Base-by-base conservation (phyloP, 1,140 invertebrate species). In the Drosophila eugracilis region DNA sequence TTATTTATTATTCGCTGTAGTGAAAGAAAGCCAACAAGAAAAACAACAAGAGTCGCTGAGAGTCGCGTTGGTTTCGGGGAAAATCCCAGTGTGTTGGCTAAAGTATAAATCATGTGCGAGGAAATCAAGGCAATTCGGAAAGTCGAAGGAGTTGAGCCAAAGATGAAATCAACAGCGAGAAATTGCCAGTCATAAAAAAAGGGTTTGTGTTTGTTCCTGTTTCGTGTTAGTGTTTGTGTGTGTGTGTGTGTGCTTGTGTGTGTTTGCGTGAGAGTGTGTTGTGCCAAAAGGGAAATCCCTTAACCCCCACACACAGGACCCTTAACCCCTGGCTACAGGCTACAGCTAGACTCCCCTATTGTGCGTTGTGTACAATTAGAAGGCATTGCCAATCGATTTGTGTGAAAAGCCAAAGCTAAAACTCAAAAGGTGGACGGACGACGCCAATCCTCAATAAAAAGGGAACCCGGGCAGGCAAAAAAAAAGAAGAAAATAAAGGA, bases 141-240 rank as follows among this genome's bases (percentile, higher is more conserved):
- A 60, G 81, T 78, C 81, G 80, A 86, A 86, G 55, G 55, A 59
- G 21, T 59, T 55, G 55, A 83, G 81, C 81, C 81, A 86, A 86
- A 86, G 81, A 86, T 86, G 81, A 86, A 86, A 88, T 80, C 81
- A 88, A 86, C 77, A 86, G 75, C 73, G 58, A 81, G 81, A 86
- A 88, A 86, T 86, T 86, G 81, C 81, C 83, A 86, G 81, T 86
- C 81, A 86, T 86, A 86, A 86, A 86, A 84, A 85, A 84, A 84
- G 80, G 80, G 80, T 84, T 84, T 84, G 65, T 72, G 59, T 77
- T 69, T 69, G 62, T 67, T 69, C 60, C 60, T 62, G 42, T 67
- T 49, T 57, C 44, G 21, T 59, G 69, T 54, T 37, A 24, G 34
- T 55, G 45, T 44, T 30, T 47, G 32, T 60, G 30, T n/a, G 69